Conservation (phyloP, 2,888 invertebrate genomes). For the Dioctria rufipes region DNA sequence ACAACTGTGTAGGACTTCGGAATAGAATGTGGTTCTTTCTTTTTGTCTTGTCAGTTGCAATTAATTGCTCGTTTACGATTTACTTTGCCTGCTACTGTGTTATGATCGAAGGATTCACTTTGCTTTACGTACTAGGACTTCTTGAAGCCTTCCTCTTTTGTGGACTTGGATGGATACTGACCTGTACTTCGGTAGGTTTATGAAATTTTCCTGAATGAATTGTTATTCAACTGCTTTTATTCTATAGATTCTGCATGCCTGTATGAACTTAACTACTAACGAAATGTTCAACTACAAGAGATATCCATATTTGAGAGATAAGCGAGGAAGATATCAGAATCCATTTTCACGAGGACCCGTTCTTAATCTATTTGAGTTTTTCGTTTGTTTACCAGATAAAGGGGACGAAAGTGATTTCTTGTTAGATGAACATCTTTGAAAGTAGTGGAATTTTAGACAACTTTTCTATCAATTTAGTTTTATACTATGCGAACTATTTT, state of each 20-base stretch:
- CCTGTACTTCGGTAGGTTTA: constrained; percentile 85
- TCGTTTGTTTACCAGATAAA: constrained; percentile 87
- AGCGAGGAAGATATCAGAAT: constrained; percentile 89
- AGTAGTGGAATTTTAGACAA: constrained; percentile 49
- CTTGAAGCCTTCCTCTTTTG: constrained; percentile 89
- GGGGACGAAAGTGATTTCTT: constrained; percentile 82
- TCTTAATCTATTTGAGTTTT: constrained; percentile 90
- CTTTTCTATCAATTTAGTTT: constrained; percentile 27
- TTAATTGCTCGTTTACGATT: constrained; percentile 89
- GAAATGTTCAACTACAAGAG: constrained; percentile 96
- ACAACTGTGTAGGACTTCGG: constrained; percentile 92
- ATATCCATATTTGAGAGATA: constrained; percentile 91
- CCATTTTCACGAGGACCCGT: constrained; percentile 92
- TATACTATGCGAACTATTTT: neutral
- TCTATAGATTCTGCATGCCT: constrained; percentile 87
- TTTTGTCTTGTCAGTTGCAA: constrained; percentile 89
- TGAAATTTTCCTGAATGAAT: constrained; percentile 13
- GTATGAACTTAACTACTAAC: constrained; percentile 94
- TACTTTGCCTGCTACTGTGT: constrained; percentile 91
- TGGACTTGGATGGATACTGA: constrained; percentile 88
- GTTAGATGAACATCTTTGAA: constrained; percentile 76
- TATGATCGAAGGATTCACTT: constrained; percentile 86
- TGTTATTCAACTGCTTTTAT: neutral
- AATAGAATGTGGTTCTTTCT: constrained; percentile 96
- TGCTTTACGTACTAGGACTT: constrained; percentile 87